phyloP scores from a whole-genome alignment of 2,113 vertebrate genomes.

The Tupaia chinensis region DNA sequence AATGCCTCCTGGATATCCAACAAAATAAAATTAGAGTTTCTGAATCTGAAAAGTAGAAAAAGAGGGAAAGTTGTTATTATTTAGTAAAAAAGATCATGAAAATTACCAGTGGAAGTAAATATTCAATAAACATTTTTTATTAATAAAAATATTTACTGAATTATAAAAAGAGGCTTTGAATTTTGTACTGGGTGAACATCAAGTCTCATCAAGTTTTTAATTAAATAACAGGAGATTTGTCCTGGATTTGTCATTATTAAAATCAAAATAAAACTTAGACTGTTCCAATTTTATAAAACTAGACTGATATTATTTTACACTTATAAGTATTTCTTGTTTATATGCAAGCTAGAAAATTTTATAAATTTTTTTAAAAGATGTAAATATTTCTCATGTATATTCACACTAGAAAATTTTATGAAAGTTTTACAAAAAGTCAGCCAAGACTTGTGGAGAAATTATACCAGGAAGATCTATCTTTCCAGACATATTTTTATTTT shows the following conservation, averaged over 20 bases:
- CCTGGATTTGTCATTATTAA: not conserved
- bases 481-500: slow-evolving; percentile 25
- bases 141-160: slow-evolving; percentile 4
- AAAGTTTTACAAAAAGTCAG: not conserved
- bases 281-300: not conserved
- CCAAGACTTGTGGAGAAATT: not conserved
- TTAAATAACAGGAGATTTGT: not conserved
- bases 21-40: slow-evolving; percentile 48
- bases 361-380: not conserved
- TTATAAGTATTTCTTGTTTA: slow-evolving; percentile 18
- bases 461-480: not conserved
- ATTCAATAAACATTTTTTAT: not conserved
- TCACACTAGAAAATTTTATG: slow-evolving; percentile 9
- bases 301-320: slow-evolving; percentile 31
- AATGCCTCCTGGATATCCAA: not conserved
- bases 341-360: slow-evolving; percentile 20
- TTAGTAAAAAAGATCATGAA: not conserved
- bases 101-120: slow-evolving; percentile 4
- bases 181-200: not conserved
- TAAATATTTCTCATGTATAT: slow-evolving; percentile 13
- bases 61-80: not conserved
- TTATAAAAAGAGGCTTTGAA: not conserved
- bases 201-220: slow-evolving; percentile 18
- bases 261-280: not conserved
- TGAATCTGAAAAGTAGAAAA: slow-evolving; percentile 33